Percentiles rank a stretch among this genome's conserved stretches.
Evolutionary conservation across 2,797 vertebrate genomes (phyloP).

Genomic region (Sternarchorhynchus goeldii): DNA sequence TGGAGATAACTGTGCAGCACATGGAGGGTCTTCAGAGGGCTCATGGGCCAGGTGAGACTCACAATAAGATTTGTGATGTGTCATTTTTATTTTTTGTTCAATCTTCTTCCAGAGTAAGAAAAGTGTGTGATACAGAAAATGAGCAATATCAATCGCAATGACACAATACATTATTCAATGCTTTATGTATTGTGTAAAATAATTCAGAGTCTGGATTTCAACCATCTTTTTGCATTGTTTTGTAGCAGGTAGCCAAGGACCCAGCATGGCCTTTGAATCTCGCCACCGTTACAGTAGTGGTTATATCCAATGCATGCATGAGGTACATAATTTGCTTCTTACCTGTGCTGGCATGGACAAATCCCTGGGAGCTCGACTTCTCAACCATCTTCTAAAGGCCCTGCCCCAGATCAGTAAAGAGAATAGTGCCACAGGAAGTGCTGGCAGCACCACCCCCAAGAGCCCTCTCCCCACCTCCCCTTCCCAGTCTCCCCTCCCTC

Average conservation of each 20-base stretch:
- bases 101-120: background rate
- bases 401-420: slow-evolving; percentile 60
- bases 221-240: slow-evolving; percentile 5
- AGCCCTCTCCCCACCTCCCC: slow-evolving; percentile 50
- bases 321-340: slow-evolving; percentile 68
- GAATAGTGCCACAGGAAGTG: background rate
- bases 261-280: slow-evolving; percentile 59
- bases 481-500: slow-evolving; percentile 46
- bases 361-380: slow-evolving; percentile 62
- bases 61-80: background rate
- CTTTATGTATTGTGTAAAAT: background rate
- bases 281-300: slow-evolving; percentile 66
- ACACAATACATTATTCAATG: background rate
- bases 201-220: background rate
- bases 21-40: slow-evolving; percentile 65
- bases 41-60: slow-evolving; percentile 52
- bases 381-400: slow-evolving; percentile 67
- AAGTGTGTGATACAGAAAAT: no score
- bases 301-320: slow-evolving; percentile 70
- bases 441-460: slow-evolving; percentile 16
- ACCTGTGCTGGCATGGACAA: slow-evolving; percentile 68
- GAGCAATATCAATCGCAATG: no score
- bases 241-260: slow-evolving; percentile 42
- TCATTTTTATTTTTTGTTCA: background rate
- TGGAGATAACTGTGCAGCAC: slow-evolving; percentile 69